These are phyloP conservation scores for Neosilurus hyrtlii DNA, from an alignment of 2,797 vertebrate genomes.

Conservation along the genomic window DNA sequence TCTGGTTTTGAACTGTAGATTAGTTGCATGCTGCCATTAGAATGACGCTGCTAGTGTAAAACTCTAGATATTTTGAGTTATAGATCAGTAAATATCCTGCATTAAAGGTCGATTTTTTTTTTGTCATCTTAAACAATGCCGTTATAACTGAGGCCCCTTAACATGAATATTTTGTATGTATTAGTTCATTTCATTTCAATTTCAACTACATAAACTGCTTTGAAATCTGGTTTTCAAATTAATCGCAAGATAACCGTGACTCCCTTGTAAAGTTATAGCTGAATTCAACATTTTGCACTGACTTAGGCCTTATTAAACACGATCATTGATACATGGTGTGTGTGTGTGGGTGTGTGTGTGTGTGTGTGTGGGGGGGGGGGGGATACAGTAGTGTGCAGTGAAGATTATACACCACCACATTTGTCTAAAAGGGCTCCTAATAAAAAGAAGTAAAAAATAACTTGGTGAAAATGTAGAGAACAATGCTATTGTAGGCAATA, in stretches of 20 bases:
- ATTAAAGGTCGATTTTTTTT: too few species aligned
- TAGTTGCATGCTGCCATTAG: background rate
- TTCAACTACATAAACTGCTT: constrained; percentile 4
- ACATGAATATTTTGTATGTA: constrained; percentile 27
- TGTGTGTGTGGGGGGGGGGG: background rate
- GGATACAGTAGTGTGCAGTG: too few species aligned
- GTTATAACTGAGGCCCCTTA: background rate
- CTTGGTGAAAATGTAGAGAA: too few species aligned
- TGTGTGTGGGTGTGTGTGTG: too few species aligned
- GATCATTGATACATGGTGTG: background rate
- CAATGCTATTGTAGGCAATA: too few species aligned
- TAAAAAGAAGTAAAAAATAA: too few species aligned
- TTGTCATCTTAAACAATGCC: too few species aligned
- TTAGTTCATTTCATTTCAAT: constrained; percentile 19
- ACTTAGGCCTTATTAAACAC: background rate
- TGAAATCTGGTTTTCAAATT: constrained; percentile 17
- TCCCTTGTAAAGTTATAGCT: background rate
- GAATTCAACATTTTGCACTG: background rate
- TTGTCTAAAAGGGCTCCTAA: too few species aligned
- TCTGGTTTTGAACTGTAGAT: background rate
- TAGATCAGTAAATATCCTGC: background rate
- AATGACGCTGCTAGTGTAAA: background rate
- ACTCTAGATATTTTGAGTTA: background rate
- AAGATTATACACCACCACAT: too few species aligned
- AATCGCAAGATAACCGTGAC: background rate